phyloP scores from a whole-genome alignment of 1,140 invertebrate genomes.

The Colletes latitarsis region DNA sequence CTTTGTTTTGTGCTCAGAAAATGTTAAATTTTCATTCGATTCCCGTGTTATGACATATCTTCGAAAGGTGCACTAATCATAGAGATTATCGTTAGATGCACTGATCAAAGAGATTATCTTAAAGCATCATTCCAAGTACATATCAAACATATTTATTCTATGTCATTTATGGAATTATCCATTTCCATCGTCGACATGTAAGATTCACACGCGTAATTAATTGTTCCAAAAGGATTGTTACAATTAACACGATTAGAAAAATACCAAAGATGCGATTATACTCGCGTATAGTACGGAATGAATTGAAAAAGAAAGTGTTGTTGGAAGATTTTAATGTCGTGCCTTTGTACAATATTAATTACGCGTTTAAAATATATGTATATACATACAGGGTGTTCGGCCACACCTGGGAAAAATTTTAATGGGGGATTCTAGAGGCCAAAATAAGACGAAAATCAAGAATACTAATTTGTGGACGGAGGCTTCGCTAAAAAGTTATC shows the following conservation, averaged over 20 bases:
- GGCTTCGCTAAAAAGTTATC: no score
- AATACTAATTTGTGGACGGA: no score
- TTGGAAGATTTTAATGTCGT: constrained; percentile 50
- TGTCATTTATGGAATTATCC: neutral
- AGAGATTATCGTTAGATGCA: neutral
- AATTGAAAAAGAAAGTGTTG: neutral
- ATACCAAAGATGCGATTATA: constrained; percentile 30
- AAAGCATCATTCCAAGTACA: constrained; percentile 12
- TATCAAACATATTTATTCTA: constrained; percentile 42
- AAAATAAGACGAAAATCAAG: no score
- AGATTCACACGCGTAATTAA: neutral
- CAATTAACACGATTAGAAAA: neutral
- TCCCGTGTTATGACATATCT: neutral
- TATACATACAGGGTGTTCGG: no score
- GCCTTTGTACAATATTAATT: constrained; percentile 57
- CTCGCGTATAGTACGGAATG: neutral
- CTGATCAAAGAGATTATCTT: neutral
- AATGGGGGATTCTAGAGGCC: no score
- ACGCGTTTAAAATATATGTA: neutral
- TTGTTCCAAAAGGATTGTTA: neutral
- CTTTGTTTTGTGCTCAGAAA: neutral
- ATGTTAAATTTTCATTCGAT: neutral
- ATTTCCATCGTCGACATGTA: constrained; percentile 4
- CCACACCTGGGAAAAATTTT: no score
- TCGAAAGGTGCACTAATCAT: neutral